Evolutionary conservation across 2,113 vertebrate genomes (phyloP).

Genomic region (Cercocebus atys): DNA sequence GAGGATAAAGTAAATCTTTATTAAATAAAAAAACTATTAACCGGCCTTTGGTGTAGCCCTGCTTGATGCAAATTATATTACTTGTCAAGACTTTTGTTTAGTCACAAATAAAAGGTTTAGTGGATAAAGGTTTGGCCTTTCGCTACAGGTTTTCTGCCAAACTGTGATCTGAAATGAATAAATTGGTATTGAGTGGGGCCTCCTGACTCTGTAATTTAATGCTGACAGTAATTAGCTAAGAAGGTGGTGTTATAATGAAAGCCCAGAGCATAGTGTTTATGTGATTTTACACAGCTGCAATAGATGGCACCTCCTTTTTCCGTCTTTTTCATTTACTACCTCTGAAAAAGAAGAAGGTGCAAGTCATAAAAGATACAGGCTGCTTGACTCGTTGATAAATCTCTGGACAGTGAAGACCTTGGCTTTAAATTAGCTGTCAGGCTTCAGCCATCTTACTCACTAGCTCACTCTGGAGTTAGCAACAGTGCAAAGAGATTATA

Average conservation of each 20-base stretch:
- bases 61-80: slow-evolving; percentile 72
- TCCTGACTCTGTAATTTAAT: slow-evolving; percentile 59
- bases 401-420: slow-evolving; percentile 59
- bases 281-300: slow-evolving; percentile 58
- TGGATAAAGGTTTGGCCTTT: slow-evolving; percentile 60
- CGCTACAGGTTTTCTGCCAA: slow-evolving; percentile 67
- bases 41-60: slow-evolving; percentile 59
- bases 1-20: slow-evolving; percentile 65
- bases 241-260: slow-evolving; percentile 43
- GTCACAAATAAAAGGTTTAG: slow-evolving; percentile 69
- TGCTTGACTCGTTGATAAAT: slow-evolving; percentile 73
- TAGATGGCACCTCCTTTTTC: slow-evolving; percentile 37
- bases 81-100: slow-evolving; percentile 75
- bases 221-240: slow-evolving; percentile 70
- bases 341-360: slow-evolving; percentile 55
- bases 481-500: slow-evolving; percentile 49
- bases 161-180: slow-evolving; percentile 64
- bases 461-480: background rate
- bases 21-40: slow-evolving; percentile 56
- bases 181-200: slow-evolving; percentile 34
- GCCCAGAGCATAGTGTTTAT: slow-evolving; percentile 37
- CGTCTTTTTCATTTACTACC: slow-evolving; percentile 59
- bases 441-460: slow-evolving; percentile 42
- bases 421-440: slow-evolving; percentile 75
- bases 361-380: slow-evolving; percentile 65